Percentiles rank a stretch among this genome's conserved stretches.
phyloP scores from a whole-genome alignment of 1,140 invertebrate genomes.

The Drosophila asahinai region DNA sequence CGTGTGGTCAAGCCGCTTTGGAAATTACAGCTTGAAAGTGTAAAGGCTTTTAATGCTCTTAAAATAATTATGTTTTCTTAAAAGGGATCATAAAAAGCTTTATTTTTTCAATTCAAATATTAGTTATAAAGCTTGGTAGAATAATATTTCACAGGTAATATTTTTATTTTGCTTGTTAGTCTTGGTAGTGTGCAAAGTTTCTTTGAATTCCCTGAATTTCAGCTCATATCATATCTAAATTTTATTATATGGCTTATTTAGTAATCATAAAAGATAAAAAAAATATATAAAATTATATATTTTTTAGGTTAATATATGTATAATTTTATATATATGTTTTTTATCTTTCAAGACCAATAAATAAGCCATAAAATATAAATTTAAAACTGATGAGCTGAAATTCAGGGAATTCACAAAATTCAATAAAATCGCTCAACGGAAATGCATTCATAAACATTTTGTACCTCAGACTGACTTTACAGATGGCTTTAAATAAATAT shows the following conservation, averaged over 20 bases:
- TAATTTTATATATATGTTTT: no score
- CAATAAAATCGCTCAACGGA: not conserved
- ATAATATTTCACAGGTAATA: not conserved
- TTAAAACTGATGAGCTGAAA: no score
- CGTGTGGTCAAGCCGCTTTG: conserved; percentile 15
- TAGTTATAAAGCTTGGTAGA: no score
- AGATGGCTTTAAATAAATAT: not conserved
- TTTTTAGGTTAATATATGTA: no score
- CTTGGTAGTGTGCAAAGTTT: not conserved
- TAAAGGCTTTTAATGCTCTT: not conserved
- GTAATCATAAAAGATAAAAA: not conserved
- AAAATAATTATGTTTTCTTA: not conserved
- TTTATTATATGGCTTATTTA: not conserved
- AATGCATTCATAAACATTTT: not conserved
- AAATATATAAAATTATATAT: not conserved
- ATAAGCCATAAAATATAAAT: no score
- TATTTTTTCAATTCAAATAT: not conserved
- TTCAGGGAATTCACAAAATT: no score
- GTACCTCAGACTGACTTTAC: not conserved
- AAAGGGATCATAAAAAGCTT: not conserved
- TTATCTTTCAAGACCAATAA: no score
- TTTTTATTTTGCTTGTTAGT: no score
- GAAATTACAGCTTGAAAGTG: not conserved
- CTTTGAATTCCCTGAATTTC: not conserved
- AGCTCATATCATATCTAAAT: no score